Evolutionary conservation across 2,113 vertebrate genomes (phyloP), one percentile per base, ranked within the genome.

Genomic region (Hippolais icterina): DNA sequence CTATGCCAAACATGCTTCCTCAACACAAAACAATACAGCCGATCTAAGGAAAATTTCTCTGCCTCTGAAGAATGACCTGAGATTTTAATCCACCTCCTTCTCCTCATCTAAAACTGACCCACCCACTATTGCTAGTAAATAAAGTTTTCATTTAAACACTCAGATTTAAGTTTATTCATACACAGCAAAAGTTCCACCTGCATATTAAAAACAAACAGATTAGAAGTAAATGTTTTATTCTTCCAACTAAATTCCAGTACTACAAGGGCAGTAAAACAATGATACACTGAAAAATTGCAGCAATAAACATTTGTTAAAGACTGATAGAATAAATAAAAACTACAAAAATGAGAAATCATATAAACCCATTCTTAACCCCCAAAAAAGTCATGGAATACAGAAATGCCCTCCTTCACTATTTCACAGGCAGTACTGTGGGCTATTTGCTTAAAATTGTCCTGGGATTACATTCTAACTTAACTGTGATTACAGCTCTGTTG

Each of bases 191-290:
- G 77, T 96, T 95, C 86, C 96, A 97, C 96, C 96, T 98, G 95
- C 89, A 89, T 96, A 98, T 97, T 97, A 97, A 97, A 97, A 98
- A 94, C 97, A 97, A 97, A 94, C 96, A 98, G 90, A 92, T 97
- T 97, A 98, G 97, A 98, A 98, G 98, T 98, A 98, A 99, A 99
- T 98, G 97, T 98, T 99, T 99, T 99, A 99, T 99, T 99, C 98
- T 98, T 98, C 98, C 98, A 99, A 99, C 98, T 98, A 99, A 98
- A 98, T 98, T 98, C 98, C 98, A 98, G 98, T 98, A 98, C 98
- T 98, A 98, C 98, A 98, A 98, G 98, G 98, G 98, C 98, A 98
- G 97, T 98, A 98, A 99, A 98, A 98, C 98, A 98, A 98, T 97
- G 97, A 98, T 98, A 98, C 98, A 98, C 97, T 97, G 97, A 95